phyloP scores from a whole-genome alignment of 2,797 vertebrate species.

The Pogoniulus pusillus region DNA sequence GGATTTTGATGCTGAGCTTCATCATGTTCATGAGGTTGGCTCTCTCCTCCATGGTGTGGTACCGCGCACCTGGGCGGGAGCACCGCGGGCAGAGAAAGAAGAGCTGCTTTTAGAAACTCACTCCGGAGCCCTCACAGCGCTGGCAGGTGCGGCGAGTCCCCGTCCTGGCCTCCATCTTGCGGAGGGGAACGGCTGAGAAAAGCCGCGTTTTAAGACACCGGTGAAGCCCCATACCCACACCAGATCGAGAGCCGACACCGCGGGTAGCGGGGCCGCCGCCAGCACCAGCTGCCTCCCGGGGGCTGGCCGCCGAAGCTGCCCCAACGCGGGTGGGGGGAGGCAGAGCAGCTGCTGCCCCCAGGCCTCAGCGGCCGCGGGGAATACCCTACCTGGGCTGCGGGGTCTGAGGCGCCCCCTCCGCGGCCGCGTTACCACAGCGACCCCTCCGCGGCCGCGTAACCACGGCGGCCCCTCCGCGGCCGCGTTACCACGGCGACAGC shows the following conservation, averaged over 20 bases:
- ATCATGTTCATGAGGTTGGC: constrained; percentile 96
- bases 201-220: neutral
- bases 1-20: constrained; percentile 94
- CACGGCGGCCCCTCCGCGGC: neutral
- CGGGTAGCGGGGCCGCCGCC: too few species aligned
- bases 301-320: neutral
- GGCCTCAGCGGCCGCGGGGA: neutral
- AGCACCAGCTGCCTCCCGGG: neutral
- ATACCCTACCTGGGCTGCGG: neutral
- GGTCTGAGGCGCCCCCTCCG: neutral
- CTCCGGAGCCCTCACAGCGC: neutral
- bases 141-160: neutral
- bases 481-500: constrained; percentile 18
- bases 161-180: neutral
- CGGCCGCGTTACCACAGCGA: constrained; percentile 11
- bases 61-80: constrained; percentile 68
- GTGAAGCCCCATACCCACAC: neutral
- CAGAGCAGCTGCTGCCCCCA: neutral
- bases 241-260: too few species aligned
- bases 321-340: too few species aligned
- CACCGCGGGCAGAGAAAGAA: neutral
- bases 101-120: neutral
- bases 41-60: constrained; percentile 88
- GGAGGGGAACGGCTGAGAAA: neutral
- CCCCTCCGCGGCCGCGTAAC: neutral